Percentiles rank a stretch among this genome's conserved stretches.
These are phyloP conservation scores for Aphidius colemani DNA, from an alignment of 2,888 invertebrate species.

Conservation along the genomic window DNA sequence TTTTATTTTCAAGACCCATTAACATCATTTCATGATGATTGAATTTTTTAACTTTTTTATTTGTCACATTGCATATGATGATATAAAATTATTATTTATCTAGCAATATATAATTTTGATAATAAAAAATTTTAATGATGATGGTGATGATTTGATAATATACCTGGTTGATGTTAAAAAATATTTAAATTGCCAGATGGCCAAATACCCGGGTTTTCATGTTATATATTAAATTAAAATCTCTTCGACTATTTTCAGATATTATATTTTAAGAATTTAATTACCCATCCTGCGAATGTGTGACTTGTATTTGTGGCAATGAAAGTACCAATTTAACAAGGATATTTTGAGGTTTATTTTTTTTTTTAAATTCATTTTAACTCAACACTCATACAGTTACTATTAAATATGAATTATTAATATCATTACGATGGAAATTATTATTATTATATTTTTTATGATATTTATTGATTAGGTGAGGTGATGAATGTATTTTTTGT, in stretches of 20 bases:
- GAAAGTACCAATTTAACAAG: background rate
- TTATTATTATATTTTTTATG: conserved; percentile 29
- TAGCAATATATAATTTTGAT: no score
- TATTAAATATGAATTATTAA: background rate
- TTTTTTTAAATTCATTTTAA: conserved; percentile 2
- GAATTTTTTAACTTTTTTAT: no score
- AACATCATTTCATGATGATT: conserved; percentile 12
- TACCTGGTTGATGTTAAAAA: conserved; percentile 24
- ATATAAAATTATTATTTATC: no score
- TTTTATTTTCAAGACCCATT: conserved; percentile 17
- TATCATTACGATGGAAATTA: conserved; percentile 25
- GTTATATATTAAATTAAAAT: conserved; percentile 4
- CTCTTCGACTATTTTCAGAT: conserved; percentile 37
- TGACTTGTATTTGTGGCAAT: conserved; percentile 12
- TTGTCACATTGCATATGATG: no score
- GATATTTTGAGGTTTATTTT: conserved; percentile 21
- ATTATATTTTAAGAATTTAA: conserved; percentile 42
- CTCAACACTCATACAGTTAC: background rate
- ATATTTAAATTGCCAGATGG: conserved; percentile 38
- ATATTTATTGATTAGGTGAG: conserved; percentile 27
- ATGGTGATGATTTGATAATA: conserved; percentile 6
- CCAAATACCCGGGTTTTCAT: conserved; percentile 29
- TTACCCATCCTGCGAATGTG: conserved; percentile 33
- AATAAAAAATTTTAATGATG: background rate
- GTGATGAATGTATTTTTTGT: no score